Evolutionary conservation across 1,140 invertebrate species (phyloP), one percentile per base, ranked within the genome.

Genomic region (Aphelinus certus): DNA sequence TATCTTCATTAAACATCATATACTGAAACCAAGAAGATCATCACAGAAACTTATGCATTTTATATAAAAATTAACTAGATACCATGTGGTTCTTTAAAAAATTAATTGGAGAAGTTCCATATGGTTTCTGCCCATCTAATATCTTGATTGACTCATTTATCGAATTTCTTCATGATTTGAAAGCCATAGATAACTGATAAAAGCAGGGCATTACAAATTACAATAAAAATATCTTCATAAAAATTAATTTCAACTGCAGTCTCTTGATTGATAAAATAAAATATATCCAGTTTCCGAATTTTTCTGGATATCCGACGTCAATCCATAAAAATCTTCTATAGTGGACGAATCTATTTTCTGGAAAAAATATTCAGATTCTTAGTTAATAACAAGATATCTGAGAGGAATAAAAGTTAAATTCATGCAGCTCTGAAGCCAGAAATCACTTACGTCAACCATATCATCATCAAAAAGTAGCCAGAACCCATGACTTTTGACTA

Each of bases 381-480:
- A 26, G 49, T 57, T 49, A 75, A 64, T 75, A 61, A 68, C 26
- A 46, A 57, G 63, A 61, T 4, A 69, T 63, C 26, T 65, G n/a
- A 56, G n/a, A 55, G 7, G 43, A 45, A 42, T 60, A 42, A 2
- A 43, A 47, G 45, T 63, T 26, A 26, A 55, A 7, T 55, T 55
- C 53, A 5, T 55, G 53, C 10, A 55, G 10, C 53, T 55, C 5
- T 55, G 10, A 7, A 7, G 10, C 5, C 5, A 55, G 46, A 46
- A 46, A 76, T 26, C 78, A 93, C 94, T 94, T 91, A 98, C 97
- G 91, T 99, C 98, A 73, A 99, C 98, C 92, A 99, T 97, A 87
- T 99, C 98, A 89, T 99, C 98, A 88, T 99, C 98, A 90, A 99
- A 99, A 1, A 99, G 91, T 77, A 99, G 90, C 98, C 98, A 99